Base-by-base conservation (phyloP, 2,888 invertebrate genomes). In the Eucera pruinosa region DNA sequence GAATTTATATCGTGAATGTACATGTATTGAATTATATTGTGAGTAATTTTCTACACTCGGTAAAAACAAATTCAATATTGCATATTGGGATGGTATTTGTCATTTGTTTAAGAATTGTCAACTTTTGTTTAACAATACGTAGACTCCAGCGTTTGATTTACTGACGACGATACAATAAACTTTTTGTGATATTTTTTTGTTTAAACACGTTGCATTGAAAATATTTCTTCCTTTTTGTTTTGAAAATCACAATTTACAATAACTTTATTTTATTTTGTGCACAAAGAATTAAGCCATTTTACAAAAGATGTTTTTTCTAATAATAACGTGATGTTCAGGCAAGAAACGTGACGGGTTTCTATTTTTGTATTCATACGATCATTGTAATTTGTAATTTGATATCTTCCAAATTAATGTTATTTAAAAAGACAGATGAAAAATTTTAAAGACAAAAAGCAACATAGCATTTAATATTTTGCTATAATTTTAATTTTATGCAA, bases 51-150 rank as follows among this genome's bases (percentile, higher is more conserved):
- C 45, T 18, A 41, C 15, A 41, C 41, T 43, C 30, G 15, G 13
- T 23, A 27, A 20, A 39, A 52, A 18, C 11, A 33, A 15, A 52
- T 45, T 39, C 11, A 18, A 58, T 30, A 20, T 13, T 45, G 15
- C 39, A 52, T 30, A 52, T 30, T 64, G 15, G 36, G 52, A 36
- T 71, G 65, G 36, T 52, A 54, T 45, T 72, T 27, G 23, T 39
- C 25, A 11, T 20, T 18, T 6, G 45, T 50, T 20, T 39, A 30
- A 5, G 15, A 23, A 50, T 41, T 41, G 25, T 11, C 11, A 30
- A 30, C 15, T 13, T 30, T 43, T 25, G n/a, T 52, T 58, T 30
- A n/a, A 5, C 25, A 23, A 43, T 52, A 60, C 6, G 18, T 9
- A 43, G 2, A 20, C 13, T 33, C 18, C 20, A 50, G 11, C 48